Base-by-base conservation (phyloP, 30 jellyfish, hydroid and myxozoan genomes). In the Turritopsis rubra region DNA sequence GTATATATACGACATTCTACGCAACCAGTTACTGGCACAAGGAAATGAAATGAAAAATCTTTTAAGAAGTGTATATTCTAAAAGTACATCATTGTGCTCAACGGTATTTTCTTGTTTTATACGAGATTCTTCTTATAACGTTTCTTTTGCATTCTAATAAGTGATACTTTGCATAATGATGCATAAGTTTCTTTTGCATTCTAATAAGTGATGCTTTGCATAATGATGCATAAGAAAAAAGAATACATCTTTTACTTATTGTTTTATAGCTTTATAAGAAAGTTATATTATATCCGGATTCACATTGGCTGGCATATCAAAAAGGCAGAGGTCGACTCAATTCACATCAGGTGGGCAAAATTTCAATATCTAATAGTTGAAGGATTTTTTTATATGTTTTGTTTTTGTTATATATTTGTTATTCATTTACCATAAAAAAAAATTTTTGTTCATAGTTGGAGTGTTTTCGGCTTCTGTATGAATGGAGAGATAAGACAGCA, bases 401-500 rank as follows among this genome's bases (percentile, higher is more conserved):
- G 5, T 41, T 41, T 41, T 41, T 41, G 13, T 41, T 41, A 3
- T 13, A 41, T 41, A 41, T 13, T 94, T 95, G 86, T 9, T 20
- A 85, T 18, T 23, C 72, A 26, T 24, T 21, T 17, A 16, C 16
- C 16, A 74, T 72, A 74, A 7, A 74, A 30, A 7, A 18, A 0
- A n/a, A 20, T 53, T 52, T 65, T 54, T 22, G 31, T 1, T 41
- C 80, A 18, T 21, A 91, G 98, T 71, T 92, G 52, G 90, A 92
- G 28, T 92, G 98, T 71, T 75, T 92, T 54, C 81, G 89, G 53
- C 88, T 92, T 20, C 77, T 92, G 16, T 93, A 54, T 66, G 94
- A 88, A 18, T 92, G 98, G 98, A 85, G 98, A 80, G 98, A 92
- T 80, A 81, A 85, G 75, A 85, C 90, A 16, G 96, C 98, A 17